A percentile compares a stretch with the other conserved stretches of the same genome.
Conservation (phyloP, 2,797 vertebrate genomes). For the Oryzias sinensis region DNA sequence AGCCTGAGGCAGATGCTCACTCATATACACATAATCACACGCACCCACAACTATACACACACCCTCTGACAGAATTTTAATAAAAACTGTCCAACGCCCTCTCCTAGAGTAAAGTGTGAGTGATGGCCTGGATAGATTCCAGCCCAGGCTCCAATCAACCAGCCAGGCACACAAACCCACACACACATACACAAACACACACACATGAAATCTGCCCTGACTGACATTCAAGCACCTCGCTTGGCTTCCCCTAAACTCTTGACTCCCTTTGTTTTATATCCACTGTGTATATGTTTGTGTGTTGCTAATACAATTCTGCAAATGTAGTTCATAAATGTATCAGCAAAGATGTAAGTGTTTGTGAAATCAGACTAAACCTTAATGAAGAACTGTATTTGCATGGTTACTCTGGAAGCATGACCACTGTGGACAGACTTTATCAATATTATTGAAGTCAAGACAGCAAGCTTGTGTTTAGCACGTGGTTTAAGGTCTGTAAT, state of each 20-base stretch:
- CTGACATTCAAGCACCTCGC: conserved; percentile 50
- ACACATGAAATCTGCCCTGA: conserved; percentile 47
- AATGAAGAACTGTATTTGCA: conserved; percentile 39
- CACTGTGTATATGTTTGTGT: conserved; percentile 27
- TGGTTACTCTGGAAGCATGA: conserved; percentile 47
- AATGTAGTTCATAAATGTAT: conserved; percentile 12
- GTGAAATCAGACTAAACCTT: conserved; percentile 37
- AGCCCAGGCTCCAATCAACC: conserved; percentile 57
- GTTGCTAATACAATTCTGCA: conserved; percentile 11
- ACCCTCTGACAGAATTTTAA: conserved; percentile 78
- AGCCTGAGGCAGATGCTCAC: conserved; percentile 59
- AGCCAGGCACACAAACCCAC: conserved; percentile 19
- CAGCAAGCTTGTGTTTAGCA: conserved; percentile 61
- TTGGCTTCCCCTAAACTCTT: conserved; percentile 46
- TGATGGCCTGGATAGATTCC: conserved; percentile 71
- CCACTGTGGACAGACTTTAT: conserved; percentile 48
- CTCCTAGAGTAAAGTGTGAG: conserved; percentile 72
- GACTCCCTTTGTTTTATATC: conserved; percentile 53
- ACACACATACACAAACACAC: conserved; percentile 34
- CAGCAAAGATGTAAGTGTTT: conserved; percentile 13
- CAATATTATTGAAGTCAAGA: conserved; percentile 68
- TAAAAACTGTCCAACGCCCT: conserved; percentile 77
- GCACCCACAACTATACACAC: conserved; percentile 43
- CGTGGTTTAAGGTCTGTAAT: conserved; percentile 63
- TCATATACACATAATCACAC: conserved; percentile 31